phyloP scores from a whole-genome alignment of 2,797 vertebrate species.

The Lophura swinhoii region DNA sequence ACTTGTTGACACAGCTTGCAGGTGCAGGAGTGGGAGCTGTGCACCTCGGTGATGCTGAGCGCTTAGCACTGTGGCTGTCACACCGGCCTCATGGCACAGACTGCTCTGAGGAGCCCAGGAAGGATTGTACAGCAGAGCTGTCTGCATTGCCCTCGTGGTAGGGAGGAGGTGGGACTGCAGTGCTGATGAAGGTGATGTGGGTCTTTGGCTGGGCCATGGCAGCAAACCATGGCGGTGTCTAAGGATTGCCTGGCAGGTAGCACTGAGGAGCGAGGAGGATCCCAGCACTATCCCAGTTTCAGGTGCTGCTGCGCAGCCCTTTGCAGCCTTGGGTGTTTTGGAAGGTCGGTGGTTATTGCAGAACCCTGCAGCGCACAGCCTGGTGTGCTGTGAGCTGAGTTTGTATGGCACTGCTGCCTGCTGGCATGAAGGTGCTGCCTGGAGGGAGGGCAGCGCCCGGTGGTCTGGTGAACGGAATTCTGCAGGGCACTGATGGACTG shows the following conservation, averaged over 20 bases:
- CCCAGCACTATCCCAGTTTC: neutral
- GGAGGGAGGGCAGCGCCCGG: neutral
- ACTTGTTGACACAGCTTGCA: neutral
- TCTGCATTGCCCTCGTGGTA: neutral
- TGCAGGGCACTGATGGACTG: neutral
- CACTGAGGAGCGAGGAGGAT: neutral
- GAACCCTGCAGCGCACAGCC: neutral
- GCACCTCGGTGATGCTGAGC: neutral
- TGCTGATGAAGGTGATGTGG: too few relatives aligned
- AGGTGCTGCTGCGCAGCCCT: neutral
- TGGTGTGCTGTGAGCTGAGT: neutral
- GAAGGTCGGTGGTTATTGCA: neutral
- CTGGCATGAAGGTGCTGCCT: neutral
- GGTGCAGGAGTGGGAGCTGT: neutral
- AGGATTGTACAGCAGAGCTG: neutral
- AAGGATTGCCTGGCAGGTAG: neutral
- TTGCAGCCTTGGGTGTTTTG: rapidly evolving
- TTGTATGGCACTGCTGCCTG: neutral
- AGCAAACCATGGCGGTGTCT: neutral
- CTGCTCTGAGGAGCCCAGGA: neutral
- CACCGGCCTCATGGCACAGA: neutral
- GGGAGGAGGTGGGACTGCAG: neutral
- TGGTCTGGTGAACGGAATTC: neutral
- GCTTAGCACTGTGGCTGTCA: neutral
- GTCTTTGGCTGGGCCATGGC: neutral